phyloP scores from a whole-genome alignment of 1,140 invertebrate species.

The Liolophura sinensis region DNA sequence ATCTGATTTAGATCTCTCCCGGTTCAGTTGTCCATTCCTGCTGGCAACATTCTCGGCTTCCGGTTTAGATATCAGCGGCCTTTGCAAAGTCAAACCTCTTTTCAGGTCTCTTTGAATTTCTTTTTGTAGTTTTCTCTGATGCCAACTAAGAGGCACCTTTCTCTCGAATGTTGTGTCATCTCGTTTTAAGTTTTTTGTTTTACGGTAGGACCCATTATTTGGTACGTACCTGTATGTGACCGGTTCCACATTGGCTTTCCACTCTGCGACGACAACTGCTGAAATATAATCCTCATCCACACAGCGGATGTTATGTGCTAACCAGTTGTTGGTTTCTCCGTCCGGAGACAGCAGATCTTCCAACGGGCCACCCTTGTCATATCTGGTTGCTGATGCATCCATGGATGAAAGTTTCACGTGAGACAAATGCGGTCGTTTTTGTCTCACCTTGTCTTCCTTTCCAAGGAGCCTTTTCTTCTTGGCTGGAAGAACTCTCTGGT shows the following conservation, averaged over 20 bases:
- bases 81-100: slow-evolving; percentile 22
- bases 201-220: slow-evolving; percentile 43
- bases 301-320: slow-evolving; percentile 17
- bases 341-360: slow-evolving; percentile 3
- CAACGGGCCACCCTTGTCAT: neutral
- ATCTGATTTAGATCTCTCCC: neutral
- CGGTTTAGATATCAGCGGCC: neutral
- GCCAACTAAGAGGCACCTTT: slow-evolving; percentile 29
- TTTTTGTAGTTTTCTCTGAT: slow-evolving; percentile 32
- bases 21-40: neutral
- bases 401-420: neutral
- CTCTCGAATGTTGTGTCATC: slow-evolving; percentile 27
- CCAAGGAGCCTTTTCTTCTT: too few relatives aligned
- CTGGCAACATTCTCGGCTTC: too few relatives aligned
- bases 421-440: neutral
- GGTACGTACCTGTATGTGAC: slow-evolving; percentile 45
- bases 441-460: neutral
- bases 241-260: slow-evolving; percentile 47
- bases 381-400: neutral
- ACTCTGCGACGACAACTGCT: slow-evolving; percentile 21
- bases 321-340: slow-evolving; percentile 8
- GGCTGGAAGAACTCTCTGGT: neutral
- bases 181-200: slow-evolving; percentile 26
- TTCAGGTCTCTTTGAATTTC: slow-evolving; percentile 34
- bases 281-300: slow-evolving; percentile 29